Percentiles rank a stretch among this genome's conserved stretches.
phyloP scores from a whole-genome alignment of 23 tunicate genomes.

The Halocynthia roretzi region DNA sequence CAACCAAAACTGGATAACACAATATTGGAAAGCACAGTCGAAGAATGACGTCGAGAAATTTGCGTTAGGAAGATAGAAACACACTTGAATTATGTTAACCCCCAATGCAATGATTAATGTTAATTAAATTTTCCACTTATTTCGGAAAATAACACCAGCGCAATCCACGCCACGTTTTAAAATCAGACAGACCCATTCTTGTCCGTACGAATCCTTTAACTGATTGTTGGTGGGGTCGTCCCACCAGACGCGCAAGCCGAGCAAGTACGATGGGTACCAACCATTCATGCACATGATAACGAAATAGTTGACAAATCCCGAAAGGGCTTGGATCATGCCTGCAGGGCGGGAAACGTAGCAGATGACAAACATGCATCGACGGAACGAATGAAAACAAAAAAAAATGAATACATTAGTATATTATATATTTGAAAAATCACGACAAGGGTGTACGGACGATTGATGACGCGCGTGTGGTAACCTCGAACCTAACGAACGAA shows the following conservation, averaged over 20 bases:
- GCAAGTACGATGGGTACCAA: slow-evolving; percentile 48
- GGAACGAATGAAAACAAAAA: background rate
- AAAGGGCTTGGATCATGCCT: slow-evolving; percentile 98
- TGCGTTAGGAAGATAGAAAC: background rate
- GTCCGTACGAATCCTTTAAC: slow-evolving; percentile 81
- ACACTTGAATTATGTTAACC: background rate
- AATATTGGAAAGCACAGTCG: no score
- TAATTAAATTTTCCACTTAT: no score
- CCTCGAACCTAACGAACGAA: no score
- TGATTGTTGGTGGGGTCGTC: slow-evolving; percentile 51
- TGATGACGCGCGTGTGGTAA: background rate
- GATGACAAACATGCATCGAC: no score
- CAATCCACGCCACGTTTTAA: background rate
- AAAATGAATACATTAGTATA: background rate
- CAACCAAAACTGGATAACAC: no score
- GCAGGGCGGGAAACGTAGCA: background rate
- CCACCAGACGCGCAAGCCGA: slow-evolving; percentile 65
- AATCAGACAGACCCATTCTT: slow-evolving; percentile 85
- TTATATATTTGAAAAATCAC: no score
- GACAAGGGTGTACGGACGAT: background rate
- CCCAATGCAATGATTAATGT: no score
- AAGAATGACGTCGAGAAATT: no score
- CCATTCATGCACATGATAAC: slow-evolving; percentile 89
- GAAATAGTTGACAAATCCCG: slow-evolving; percentile 95
- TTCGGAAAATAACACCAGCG: background rate